Conservation (phyloP, 1,140 invertebrate species). For the Diachasmimorpha longicaudata region DNA sequence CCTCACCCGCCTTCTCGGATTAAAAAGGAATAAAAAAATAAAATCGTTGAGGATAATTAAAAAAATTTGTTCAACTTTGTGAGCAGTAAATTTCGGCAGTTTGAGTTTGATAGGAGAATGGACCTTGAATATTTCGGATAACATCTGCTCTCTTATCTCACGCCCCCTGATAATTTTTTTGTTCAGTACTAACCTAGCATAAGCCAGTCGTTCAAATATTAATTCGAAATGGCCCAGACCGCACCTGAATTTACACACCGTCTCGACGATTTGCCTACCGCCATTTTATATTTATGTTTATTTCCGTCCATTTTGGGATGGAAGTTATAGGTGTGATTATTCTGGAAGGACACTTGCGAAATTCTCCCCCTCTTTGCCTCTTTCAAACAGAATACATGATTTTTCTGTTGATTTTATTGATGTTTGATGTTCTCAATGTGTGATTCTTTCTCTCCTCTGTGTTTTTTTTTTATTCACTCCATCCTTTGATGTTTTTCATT, state of each 20-base stretch:
- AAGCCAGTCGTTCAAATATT: slow-evolving; percentile 62
- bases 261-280: slow-evolving; percentile 30
- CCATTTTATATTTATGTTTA: slow-evolving; percentile 10
- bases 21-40: neutral
- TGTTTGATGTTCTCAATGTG: neutral
- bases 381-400: neutral
- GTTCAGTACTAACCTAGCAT: slow-evolving; percentile 62
- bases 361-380: neutral
- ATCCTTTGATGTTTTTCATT: neutral
- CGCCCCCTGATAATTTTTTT: slow-evolving; percentile 49
- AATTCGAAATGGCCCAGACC: slow-evolving; percentile 46
- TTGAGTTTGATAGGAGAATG: slow-evolving; percentile 48
- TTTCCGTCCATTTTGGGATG: neutral
- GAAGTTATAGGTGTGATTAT: neutral
- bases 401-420: neutral
- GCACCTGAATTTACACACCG: slow-evolving; percentile 55
- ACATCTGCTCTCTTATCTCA: slow-evolving; percentile 62
- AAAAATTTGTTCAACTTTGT: slow-evolving; percentile 56
- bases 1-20: neutral
- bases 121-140: slow-evolving; percentile 64
- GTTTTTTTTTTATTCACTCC: neutral
- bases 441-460: neutral
- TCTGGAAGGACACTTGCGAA: slow-evolving; percentile 1
- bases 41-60: slow-evolving; percentile 40
- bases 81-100: slow-evolving; percentile 32